A percentile compares a stretch with the other conserved stretches of the same genome.
These are phyloP conservation scores for Meteorus colon DNA, from an alignment of 2,888 invertebrate genomes.

Conservation along the genomic window DNA sequence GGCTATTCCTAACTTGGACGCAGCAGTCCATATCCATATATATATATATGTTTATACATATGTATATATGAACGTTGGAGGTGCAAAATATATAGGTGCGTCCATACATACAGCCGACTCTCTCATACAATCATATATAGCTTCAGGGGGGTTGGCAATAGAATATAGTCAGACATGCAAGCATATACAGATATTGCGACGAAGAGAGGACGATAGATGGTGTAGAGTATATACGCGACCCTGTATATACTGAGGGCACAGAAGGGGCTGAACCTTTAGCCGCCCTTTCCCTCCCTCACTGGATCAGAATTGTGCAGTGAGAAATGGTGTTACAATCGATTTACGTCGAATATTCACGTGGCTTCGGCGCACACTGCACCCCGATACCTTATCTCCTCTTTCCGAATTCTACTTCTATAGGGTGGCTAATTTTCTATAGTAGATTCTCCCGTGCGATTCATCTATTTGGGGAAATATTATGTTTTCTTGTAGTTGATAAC, in stretches of 20 bases:
- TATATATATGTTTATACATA: background rate
- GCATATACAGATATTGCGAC: constrained; percentile 6
- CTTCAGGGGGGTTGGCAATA: constrained; percentile 13
- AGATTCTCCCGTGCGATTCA: too few relatives aligned
- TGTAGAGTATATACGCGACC: background rate
- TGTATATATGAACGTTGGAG: constrained; percentile 2
- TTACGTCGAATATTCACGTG: constrained; percentile 57
- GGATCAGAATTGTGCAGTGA: constrained; percentile 54
- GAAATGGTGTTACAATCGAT: constrained; percentile 65
- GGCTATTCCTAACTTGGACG: constrained; percentile 40
- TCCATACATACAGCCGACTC: background rate
- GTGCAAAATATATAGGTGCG: constrained; percentile 25
- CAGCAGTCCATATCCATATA: background rate
- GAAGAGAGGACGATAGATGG: constrained; percentile 27
- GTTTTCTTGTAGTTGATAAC: too few relatives aligned
- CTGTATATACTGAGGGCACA: constrained; percentile 17
- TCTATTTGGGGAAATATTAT: too few relatives aligned
- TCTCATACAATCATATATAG: background rate
- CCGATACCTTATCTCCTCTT: constrained; percentile 56
- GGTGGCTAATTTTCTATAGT: background rate
- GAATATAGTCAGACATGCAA: constrained; percentile 9
- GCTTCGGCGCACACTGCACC: constrained; percentile 48
- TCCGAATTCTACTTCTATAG: constrained; percentile 52
- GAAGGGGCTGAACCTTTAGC: constrained; percentile 40
- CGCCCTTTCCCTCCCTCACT: background rate